Conservation (phyloP, 2,888 invertebrate genomes). For the Boloria euphrosyne region DNA sequence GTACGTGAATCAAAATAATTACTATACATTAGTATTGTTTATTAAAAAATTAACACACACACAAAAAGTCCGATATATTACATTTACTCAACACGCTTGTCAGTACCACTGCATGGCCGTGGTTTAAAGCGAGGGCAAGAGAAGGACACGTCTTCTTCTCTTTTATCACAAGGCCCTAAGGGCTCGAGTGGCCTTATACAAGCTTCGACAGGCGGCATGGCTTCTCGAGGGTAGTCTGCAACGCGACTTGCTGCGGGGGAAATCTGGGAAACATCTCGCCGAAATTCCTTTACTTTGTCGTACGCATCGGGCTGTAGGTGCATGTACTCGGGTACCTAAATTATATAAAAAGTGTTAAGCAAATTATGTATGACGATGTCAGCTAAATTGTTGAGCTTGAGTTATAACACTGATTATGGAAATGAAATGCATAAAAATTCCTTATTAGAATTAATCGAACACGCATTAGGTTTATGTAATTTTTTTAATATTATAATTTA, state of each 20-base stretch:
- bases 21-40: too few species aligned
- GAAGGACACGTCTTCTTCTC: constrained; percentile 69
- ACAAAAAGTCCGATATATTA: neutral
- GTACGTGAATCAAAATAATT: too few species aligned
- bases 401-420: too few species aligned
- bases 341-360: neutral
- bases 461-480: too few species aligned
- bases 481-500: too few species aligned
- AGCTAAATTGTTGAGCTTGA: neutral
- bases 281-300: constrained; percentile 61
- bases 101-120: constrained; percentile 60
- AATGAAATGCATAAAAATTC: too few species aligned
- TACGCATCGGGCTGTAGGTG: constrained; percentile 64
- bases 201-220: constrained; percentile 49
- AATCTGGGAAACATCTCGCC: constrained; percentile 62
- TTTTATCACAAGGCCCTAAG: constrained; percentile 54
- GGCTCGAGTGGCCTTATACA: constrained; percentile 55
- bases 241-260: constrained; percentile 65
- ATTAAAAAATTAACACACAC: too few species aligned
- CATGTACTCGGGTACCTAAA: constrained; percentile 69
- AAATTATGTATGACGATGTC: neutral
- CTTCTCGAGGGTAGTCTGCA: constrained; percentile 52
- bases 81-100: constrained; percentile 40
- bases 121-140: constrained; percentile 64
- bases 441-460: too few species aligned